phyloP scores from a whole-genome alignment of 2,888 invertebrate species.

The Cephus nigrinus region DNA sequence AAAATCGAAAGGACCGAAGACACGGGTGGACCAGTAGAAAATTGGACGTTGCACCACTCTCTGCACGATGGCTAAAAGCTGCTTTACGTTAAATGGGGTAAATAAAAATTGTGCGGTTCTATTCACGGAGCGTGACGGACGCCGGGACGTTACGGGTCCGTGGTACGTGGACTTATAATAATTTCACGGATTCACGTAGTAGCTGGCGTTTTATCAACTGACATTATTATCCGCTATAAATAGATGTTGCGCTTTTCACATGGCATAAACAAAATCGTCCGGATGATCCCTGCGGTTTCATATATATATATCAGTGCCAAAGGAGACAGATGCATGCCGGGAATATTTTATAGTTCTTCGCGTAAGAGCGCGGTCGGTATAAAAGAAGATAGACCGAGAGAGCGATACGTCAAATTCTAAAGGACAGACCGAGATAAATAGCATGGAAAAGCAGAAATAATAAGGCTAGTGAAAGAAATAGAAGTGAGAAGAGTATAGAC shows the following conservation, averaged over 20 bases:
- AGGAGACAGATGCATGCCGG: not conserved
- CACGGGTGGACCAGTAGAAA: not conserved
- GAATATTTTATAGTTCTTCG: constrained; percentile 8
- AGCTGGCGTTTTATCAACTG: constrained; percentile 50
- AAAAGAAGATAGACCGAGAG: constrained; percentile 27
- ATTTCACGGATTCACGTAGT: not conserved
- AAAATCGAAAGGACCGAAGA: not conserved
- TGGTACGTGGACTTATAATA: not conserved
- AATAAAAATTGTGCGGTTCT: not conserved
- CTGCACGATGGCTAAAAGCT: not conserved
- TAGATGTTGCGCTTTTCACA: constrained; percentile 24
- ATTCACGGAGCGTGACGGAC: not conserved
- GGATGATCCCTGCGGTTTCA: not conserved
- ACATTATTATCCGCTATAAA: constrained; percentile 49
- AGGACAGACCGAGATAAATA: constrained; percentile 22
- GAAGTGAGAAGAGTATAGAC: constrained; percentile 4
- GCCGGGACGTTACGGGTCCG: not conserved
- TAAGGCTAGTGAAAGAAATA: constrained; percentile 9
- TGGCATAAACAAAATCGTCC: constrained; percentile 5
- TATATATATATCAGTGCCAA: not conserved
- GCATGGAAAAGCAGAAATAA: constrained; percentile 12
- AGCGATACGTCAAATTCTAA: constrained; percentile 53
- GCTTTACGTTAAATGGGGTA: not conserved
- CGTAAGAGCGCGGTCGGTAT: constrained; percentile 3
- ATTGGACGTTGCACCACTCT: not conserved